These are phyloP conservation scores for Indri indri DNA, from an alignment of 2,113 vertebrate species.

Conservation along the genomic window DNA sequence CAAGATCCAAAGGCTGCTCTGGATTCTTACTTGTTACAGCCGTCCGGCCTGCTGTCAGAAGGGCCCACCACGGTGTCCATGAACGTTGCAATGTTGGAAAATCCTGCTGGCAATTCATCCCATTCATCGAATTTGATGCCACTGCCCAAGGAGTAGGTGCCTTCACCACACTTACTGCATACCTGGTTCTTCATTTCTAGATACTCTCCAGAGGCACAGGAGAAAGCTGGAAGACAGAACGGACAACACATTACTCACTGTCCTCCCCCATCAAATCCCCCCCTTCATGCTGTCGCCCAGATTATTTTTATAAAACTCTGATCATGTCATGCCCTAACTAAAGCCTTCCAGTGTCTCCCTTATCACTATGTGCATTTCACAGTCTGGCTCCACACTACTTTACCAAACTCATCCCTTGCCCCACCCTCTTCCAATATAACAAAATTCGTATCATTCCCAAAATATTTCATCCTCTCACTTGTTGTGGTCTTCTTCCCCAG, in stretches of 20 bases:
- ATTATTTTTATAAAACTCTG: conserved; percentile 20
- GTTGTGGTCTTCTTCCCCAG: neutral
- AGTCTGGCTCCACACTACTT: neutral
- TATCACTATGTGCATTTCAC: neutral
- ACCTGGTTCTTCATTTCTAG: conserved; percentile 97
- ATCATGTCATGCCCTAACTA: neutral
- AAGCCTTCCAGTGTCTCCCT: neutral
- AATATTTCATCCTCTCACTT: neutral
- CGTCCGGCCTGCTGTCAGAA: conserved; percentile 82
- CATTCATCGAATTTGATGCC: conserved; percentile 98
- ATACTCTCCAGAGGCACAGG: conserved; percentile 95
- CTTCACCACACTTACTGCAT: conserved; percentile 93
- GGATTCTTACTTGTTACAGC: conserved; percentile 91
- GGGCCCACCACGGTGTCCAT: conserved; percentile 87
- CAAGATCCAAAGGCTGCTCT: neutral
- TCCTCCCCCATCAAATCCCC: neutral
- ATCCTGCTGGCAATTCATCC: conserved; percentile 94
- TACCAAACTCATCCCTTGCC: neutral
- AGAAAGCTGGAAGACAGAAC: conserved; percentile 89
- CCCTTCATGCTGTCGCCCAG: neutral
- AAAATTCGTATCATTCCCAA: neutral
- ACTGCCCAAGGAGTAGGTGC: conserved; percentile 96
- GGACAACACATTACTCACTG: conserved; percentile 2
- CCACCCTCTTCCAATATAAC: neutral
- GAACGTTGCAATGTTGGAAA: conserved; percentile 93